Evolutionary conservation across 2,888 invertebrate genomes (phyloP).

Genomic region (Meganola albula): DNA sequence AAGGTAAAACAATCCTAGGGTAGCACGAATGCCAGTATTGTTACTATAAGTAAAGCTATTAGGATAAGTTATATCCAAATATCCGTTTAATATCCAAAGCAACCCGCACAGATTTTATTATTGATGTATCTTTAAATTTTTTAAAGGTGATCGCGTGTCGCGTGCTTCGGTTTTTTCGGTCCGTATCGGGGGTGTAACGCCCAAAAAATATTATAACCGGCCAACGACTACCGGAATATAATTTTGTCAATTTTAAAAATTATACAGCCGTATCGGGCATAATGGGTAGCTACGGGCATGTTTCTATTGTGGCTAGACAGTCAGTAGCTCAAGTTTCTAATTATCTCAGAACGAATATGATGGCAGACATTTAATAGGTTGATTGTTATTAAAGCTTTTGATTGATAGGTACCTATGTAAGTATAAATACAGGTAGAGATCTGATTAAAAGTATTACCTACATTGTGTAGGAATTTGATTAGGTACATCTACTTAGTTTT

Average conservation of each 20-base stretch:
- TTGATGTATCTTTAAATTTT: slow-evolving; percentile 60
- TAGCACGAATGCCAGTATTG: slow-evolving; percentile 32
- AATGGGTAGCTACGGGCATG: slow-evolving; percentile 56
- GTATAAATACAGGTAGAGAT: too few relatives aligned
- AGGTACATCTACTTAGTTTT: too few relatives aligned
- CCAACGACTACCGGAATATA: slow-evolving; percentile 76
- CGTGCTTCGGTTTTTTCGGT: slow-evolving; percentile 63
- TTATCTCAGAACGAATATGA: slow-evolving; percentile 16
- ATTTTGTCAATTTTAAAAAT: slow-evolving; percentile 76
- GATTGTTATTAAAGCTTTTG: too few relatives aligned
- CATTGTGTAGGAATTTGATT: too few relatives aligned
- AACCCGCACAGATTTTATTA: slow-evolving; percentile 67
- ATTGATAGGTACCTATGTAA: too few relatives aligned
- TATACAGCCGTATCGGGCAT: slow-evolving; percentile 62
- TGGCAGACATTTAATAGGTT: slow-evolving; percentile 3
- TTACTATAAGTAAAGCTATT: slow-evolving; percentile 65
- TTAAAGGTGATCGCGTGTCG: slow-evolving; percentile 69
- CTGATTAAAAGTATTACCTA: too few relatives aligned
- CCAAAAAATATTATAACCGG: slow-evolving; percentile 63
- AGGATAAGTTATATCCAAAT: slow-evolving; percentile 75
- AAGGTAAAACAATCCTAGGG: slow-evolving; percentile 28
- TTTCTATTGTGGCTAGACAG: slow-evolving; percentile 26
- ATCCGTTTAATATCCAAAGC: slow-evolving; percentile 65
- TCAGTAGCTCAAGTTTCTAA: slow-evolving; percentile 21
- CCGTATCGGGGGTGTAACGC: slow-evolving; percentile 53